A percentile compares a stretch with the other conserved stretches of the same genome.
phyloP scores from a whole-genome alignment of 2,113 vertebrate genomes.

The Scartelaos histophorus region DNA sequence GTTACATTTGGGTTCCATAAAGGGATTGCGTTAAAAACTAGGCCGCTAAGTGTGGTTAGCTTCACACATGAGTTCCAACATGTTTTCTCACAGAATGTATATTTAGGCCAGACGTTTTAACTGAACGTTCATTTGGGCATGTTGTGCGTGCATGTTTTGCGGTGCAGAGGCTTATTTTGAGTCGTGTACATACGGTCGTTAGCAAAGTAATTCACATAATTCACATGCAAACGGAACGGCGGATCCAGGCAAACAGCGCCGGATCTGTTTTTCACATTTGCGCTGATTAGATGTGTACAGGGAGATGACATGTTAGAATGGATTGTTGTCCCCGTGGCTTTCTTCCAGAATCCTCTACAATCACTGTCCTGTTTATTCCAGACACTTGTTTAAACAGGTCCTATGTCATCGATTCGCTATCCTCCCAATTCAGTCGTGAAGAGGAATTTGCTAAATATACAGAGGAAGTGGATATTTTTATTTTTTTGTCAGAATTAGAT shows the following conservation, averaged over 20 bases:
- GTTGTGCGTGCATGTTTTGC: conserved; percentile 51
- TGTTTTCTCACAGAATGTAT: conserved; percentile 69
- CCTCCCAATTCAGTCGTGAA: background rate
- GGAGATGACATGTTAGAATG: conserved; percentile 6
- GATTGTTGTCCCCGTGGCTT: background rate
- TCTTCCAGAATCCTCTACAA: background rate
- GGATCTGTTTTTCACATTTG: conserved; percentile 55
- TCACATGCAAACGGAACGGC: conserved; percentile 44
- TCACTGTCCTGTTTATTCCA: background rate
- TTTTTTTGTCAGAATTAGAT: too few species aligned
- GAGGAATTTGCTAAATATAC: background rate
- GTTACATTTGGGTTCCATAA: conserved; percentile 60
- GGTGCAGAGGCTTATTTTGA: conserved; percentile 56
- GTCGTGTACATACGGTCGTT: conserved; percentile 52
- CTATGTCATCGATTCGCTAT: background rate
- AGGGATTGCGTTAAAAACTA: conserved; percentile 51
- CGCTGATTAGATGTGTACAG: conserved; percentile 33
- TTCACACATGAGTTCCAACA: conserved; percentile 31
- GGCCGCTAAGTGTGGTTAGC: conserved; percentile 49
- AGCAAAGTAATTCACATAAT: conserved; percentile 67
- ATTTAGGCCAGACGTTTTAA: conserved; percentile 56
- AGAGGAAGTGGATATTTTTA: background rate
- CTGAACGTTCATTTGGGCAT: conserved; percentile 47
- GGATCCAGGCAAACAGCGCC: conserved; percentile 28
- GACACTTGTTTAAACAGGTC: background rate